Evolutionary conservation across 2,797 vertebrate genomes (phyloP), one percentile per base, ranked within the genome.

Genomic region (Spheniscus humboldti): DNA sequence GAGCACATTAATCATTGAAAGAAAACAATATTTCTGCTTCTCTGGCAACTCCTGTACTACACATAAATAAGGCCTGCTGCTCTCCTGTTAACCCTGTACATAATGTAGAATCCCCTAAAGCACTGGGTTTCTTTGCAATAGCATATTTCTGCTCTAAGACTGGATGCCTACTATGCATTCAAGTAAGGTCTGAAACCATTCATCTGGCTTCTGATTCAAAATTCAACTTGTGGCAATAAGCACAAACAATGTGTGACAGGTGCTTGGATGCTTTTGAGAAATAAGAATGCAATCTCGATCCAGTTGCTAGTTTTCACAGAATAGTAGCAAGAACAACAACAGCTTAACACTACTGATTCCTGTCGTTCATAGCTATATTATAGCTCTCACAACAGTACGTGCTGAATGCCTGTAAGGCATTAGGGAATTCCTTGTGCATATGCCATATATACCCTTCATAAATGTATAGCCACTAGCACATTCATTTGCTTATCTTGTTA

Each of bases 1-100:
- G 76, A 95, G 87, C 80, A 94, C 94, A 97, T 97, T 97, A 95
- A 97, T 92, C 89, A 95, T 53, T 86, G 93, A 97, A 95, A 81
- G 92, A 96, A 96, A 97, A 93, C 82, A 96, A 33, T 90, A 91
- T 91, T 97, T 95, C 86, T 94, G 76, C 94, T 84, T 92, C 87
- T 93, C 76, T 94, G 95, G 94, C 91, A 91, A 71, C 88, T 97
- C 88, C 75, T 89, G 87, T 73, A 63, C 78, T 66, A 62, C 57
- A 69, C 74, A 88, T 86, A 95, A 97, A 82, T 72, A 82, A 93
- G 75, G 63, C 22, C 67, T 91, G 24, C 75, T 93, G 69, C 67
- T 80, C 93, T 94, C 90, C 79, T 95, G 74, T 96, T 92, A 88
- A 90, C 89, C 77, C 79, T 31, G n/a, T 43, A 59, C 43, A 37